phyloP scores from a whole-genome alignment of 2,797 vertebrate genomes.

The Ptychobarbus kaznakovi region DNA sequence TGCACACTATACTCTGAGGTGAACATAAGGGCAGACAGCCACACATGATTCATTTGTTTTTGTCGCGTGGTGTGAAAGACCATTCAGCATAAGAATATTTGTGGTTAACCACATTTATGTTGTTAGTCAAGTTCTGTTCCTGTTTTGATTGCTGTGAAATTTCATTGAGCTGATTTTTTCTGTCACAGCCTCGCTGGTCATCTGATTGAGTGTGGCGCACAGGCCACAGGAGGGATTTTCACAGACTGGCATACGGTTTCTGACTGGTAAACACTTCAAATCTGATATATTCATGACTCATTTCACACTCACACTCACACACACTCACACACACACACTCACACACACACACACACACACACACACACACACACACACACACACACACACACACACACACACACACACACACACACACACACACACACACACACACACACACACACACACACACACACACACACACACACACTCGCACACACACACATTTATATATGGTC shows the following conservation, averaged over 20 bases:
- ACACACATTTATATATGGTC: too few species aligned
- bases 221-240: constrained; percentile 88
- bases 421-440: too few species aligned
- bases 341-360: too few species aligned
- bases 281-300: neutral
- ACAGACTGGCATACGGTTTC: constrained; percentile 86
- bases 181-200: constrained; percentile 83
- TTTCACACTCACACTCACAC: neutral
- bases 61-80: neutral
- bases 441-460: too few species aligned
- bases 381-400: too few species aligned
- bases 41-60: constrained; percentile 12
- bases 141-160: constrained; percentile 1
- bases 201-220: constrained; percentile 87
- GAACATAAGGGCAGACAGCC: neutral
- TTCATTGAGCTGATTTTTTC: neutral
- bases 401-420: too few species aligned
- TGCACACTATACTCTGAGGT: too few species aligned
- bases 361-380: too few species aligned
- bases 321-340: too few species aligned
- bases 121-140: neutral
- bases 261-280: constrained; percentile 78
- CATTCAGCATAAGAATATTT: neutral
- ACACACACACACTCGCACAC: too few species aligned
- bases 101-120: constrained; percentile 3